Evolutionary conservation across 2,888 invertebrate species (phyloP), one percentile per base, ranked within the genome.

Genomic region (Geophilus truncorum): DNA sequence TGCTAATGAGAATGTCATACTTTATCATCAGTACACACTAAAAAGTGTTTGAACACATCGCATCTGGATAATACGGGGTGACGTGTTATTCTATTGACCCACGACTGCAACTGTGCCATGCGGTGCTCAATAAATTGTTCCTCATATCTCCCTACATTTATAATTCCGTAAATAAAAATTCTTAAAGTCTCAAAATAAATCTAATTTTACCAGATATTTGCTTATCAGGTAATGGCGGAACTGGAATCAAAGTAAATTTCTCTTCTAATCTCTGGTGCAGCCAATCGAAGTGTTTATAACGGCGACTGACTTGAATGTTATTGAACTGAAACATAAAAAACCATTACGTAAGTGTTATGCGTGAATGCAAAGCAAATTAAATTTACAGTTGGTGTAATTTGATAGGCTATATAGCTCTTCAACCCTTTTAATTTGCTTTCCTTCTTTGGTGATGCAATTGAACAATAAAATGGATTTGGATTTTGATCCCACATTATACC

Each of bases 221-320:
- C 88, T 99, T 99, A 86, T 98, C 98, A 12, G 99, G 99, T 83
- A 99, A 88, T 1, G 98, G 98, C 81, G 99, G 98, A 85, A 98
- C 94, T 1, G 97, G 96, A 85, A 98, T 93, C 80, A 97, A 91
- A 84, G 95, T 93, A 87, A 95, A 99, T 88, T 99, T 99, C 84
- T 95, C 95, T 84, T 93, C 93, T 83, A 99, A 89, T 84, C 97
- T 91, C 86, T 95, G 95, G 88, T 98, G 97, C 80, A 99, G 88
- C 99, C 99, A 99, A 89, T 99, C 98, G 88, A 99, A 99, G 88
- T 98, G 98, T 88, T 99, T 99, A 88, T 98, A 98, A 84, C 98
- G 91, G 83, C 98, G 91, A 82, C 88, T 88, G 25, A 89, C 98
- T 89, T 96, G 95, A 84, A 96, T 93, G 86, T 94, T 94, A 86